phyloP scores from a whole-genome alignment of 1,140 invertebrate genomes.

The Argopecten irradians region DNA sequence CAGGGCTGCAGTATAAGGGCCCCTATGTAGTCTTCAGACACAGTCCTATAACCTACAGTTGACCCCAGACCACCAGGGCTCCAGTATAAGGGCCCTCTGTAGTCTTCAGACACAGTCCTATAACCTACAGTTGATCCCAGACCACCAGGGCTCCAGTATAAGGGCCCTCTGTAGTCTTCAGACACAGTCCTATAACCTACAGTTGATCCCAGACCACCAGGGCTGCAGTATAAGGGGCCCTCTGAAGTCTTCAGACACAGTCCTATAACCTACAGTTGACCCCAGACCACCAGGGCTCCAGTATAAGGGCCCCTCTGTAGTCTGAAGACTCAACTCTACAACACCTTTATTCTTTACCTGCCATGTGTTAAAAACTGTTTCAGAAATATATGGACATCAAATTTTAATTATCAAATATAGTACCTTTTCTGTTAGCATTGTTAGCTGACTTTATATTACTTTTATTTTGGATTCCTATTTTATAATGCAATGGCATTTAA shows the following conservation, averaged over 20 bases:
- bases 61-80: background rate
- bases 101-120: too few species aligned
- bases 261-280: too few species aligned
- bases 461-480: too few species aligned
- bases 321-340: background rate
- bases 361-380: background rate
- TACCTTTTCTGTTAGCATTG: background rate
- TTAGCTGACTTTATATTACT: background rate
- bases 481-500: too few species aligned
- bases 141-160: background rate
- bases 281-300: background rate
- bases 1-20: too few species aligned
- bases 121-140: background rate
- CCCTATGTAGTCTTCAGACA: too few species aligned
- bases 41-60: background rate
- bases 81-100: too few species aligned
- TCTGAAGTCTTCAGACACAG: background rate
- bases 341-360: background rate
- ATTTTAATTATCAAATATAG: background rate
- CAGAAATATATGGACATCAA: conserved; percentile 1
- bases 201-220: background rate
- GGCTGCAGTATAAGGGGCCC: too few species aligned
- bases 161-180: background rate
- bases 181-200: background rate
- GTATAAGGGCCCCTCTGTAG: background rate